Conservation (phyloP, 1,140 invertebrate species). For the Parasteatoda tepidariorum region DNA sequence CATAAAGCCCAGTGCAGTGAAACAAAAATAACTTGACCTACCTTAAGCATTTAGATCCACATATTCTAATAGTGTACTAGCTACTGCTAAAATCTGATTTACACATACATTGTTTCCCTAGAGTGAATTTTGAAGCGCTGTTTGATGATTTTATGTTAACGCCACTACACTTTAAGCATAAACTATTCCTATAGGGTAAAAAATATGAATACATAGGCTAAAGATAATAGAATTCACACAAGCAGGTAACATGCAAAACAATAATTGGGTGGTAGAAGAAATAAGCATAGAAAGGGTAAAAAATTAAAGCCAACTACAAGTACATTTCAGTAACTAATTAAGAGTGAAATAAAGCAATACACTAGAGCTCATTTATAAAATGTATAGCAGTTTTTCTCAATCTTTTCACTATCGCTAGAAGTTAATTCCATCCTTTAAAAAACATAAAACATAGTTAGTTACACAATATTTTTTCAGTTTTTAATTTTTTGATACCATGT, state of each 20-base stretch:
- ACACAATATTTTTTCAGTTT: too few species aligned
- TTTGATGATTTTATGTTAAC: conserved; percentile 22
- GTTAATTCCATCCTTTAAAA: too few species aligned
- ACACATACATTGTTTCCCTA: conserved; percentile 28
- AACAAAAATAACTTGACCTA: background rate
- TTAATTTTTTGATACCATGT: too few species aligned
- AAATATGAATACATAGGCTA: conserved; percentile 5
- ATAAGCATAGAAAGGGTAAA: background rate
- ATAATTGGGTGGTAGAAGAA: background rate
- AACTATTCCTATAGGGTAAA: conserved; percentile 36
- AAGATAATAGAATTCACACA: background rate
- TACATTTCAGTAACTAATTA: background rate
- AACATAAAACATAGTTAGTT: too few species aligned
- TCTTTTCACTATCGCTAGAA: too few species aligned
- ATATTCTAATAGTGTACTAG: conserved; percentile 8
- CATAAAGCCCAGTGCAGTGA: background rate
- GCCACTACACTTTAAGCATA: conserved; percentile 50
- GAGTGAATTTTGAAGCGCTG: background rate
- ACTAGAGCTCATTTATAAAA: background rate
- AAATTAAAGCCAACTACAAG: background rate
- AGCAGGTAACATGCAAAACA: background rate
- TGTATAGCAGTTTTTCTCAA: background rate
- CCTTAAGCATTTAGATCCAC: background rate
- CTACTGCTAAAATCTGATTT: conserved; percentile 26
- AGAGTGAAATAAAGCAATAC: background rate